Conservation (phyloP, 2,113 vertebrate species). For the Bujurquina vittata region DNA sequence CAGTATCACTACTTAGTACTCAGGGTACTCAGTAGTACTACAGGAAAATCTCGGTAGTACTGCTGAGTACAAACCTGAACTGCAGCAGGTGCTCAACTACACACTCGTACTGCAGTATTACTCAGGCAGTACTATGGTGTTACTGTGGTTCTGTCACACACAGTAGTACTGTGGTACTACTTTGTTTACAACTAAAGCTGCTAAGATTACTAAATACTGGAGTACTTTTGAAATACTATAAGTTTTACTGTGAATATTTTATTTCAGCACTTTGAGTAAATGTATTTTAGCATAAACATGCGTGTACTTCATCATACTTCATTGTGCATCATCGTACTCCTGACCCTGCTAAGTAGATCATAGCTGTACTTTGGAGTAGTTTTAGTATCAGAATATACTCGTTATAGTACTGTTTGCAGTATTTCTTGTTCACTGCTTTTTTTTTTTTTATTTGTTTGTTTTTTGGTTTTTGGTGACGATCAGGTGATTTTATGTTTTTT, state of each 20-base stretch:
- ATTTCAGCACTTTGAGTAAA: constrained; percentile 7
- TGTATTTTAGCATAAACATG: background rate
- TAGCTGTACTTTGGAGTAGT: background rate
- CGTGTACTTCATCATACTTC: background rate
- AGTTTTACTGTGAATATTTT: constrained; percentile 4
- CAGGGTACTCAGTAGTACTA: background rate
- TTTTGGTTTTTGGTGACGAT: background rate
- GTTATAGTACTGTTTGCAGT: background rate
- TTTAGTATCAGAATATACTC: background rate
- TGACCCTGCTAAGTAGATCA: background rate
- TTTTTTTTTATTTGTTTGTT: background rate
- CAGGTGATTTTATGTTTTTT: background rate
- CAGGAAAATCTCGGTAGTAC: background rate
- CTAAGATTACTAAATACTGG: background rate
- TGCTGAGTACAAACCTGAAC: background rate
- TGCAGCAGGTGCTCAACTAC: background rate
- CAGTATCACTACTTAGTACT: background rate
- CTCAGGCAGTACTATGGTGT: background rate
- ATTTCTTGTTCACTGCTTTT: background rate
- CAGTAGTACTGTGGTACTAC: background rate
- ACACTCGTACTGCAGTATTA: background rate
- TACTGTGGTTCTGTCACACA: background rate
- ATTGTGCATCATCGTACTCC: background rate
- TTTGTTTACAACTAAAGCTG: background rate
- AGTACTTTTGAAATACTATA: background rate